Evolutionary conservation across 2,113 vertebrate species (phyloP).

Genomic region (Bubalus kerabau): DNA sequence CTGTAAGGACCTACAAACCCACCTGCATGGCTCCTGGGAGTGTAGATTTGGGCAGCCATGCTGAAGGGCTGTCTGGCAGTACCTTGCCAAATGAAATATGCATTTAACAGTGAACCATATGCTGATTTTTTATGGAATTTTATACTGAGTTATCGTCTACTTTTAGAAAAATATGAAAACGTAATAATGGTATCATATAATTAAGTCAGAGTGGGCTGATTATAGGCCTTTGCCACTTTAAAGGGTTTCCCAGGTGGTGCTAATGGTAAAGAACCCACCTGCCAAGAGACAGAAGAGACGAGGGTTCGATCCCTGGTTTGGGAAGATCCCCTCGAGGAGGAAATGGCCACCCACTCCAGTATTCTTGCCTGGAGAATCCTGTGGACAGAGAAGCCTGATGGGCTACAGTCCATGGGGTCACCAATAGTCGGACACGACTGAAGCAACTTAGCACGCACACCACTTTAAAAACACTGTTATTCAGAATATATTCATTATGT

Average conservation of each 20-base stretch:
- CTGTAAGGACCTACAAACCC: background rate
- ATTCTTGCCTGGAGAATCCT: background rate
- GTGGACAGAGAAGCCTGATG: background rate
- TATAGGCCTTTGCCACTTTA: background rate
- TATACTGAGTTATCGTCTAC: background rate
- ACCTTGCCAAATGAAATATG: background rate
- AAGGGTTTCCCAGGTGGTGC: background rate
- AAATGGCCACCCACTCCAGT: background rate
- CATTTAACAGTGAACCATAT: background rate
- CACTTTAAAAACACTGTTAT: background rate
- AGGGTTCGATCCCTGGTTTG: background rate
- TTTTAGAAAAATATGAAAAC: background rate
- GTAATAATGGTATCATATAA: background rate
- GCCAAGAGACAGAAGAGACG: background rate
- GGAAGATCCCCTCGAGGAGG: background rate
- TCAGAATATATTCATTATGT: background rate
- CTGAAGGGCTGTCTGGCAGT: background rate
- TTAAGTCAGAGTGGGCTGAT: background rate
- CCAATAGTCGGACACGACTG: background rate
- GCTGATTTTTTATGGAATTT: background rate
- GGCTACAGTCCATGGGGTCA: background rate
- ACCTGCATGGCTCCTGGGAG: background rate
- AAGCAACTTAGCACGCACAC: background rate
- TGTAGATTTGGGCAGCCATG: background rate
- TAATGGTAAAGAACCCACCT: background rate